Evolutionary conservation across 2,888 invertebrate genomes (phyloP).

Genomic region (Alloscopus bannaensis): DNA sequence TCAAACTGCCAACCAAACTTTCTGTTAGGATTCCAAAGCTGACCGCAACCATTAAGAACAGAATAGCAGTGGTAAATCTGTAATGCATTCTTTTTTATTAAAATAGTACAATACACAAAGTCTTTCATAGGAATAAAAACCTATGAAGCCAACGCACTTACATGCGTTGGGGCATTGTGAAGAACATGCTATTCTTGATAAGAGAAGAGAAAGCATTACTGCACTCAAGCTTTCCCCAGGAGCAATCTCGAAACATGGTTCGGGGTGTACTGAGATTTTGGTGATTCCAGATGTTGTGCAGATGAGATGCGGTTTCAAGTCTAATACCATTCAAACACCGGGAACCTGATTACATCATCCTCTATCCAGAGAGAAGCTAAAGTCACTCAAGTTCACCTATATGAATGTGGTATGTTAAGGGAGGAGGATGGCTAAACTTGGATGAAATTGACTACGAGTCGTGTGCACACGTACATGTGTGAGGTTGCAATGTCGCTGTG

Average conservation of each 20-base stretch:
- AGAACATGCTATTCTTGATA: too few species aligned
- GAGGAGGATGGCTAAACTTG: not conserved
- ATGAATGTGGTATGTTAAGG: not conserved
- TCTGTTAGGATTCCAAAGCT: too few species aligned
- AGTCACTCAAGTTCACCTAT: conserved; percentile 3
- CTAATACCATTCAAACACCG: conserved; percentile 3
- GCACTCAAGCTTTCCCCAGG: too few species aligned
- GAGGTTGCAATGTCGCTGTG: not conserved
- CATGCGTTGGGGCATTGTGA: conserved; percentile 7
- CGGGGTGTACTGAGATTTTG: not conserved
- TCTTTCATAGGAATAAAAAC: too few species aligned
- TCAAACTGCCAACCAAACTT: too few species aligned
- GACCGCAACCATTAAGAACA: too few species aligned
- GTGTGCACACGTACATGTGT: not conserved
- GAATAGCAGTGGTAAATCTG: too few species aligned
- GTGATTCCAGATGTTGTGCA: conserved; percentile 7
- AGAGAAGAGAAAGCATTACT: too few species aligned
- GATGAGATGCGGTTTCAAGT: conserved; percentile 37
- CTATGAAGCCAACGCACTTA: too few species aligned
- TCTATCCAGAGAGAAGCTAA: not conserved
- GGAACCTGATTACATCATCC: conserved; percentile 38
- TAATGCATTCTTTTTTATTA: too few species aligned
- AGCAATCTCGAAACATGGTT: too few species aligned
- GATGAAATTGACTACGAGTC: conserved; percentile 12
- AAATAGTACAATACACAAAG: too few species aligned